phyloP scores from a whole-genome alignment of 1,140 invertebrate species.

The Apis laboriosa region DNA sequence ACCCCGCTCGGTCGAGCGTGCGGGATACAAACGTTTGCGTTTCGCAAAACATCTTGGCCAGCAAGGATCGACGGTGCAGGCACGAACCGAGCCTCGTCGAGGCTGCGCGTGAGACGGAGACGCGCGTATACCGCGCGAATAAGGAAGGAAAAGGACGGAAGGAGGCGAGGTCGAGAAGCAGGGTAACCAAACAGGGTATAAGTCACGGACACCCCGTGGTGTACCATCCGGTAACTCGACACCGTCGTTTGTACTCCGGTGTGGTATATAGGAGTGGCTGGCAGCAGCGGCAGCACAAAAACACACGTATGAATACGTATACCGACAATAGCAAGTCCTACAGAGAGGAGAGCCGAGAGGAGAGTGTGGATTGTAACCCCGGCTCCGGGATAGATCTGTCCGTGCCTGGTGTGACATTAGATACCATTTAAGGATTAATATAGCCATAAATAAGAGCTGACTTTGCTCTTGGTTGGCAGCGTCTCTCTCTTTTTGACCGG shows the following conservation, averaged over 20 bases:
- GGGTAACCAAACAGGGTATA: constrained; percentile 74
- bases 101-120: constrained; percentile 33
- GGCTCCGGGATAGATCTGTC: constrained; percentile 75
- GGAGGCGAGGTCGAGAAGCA: constrained; percentile 58
- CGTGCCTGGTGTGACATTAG: constrained; percentile 78
- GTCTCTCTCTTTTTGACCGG: constrained; percentile 39
- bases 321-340: constrained; percentile 77
- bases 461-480: constrained; percentile 50
- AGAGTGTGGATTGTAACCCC: constrained; percentile 10
- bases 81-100: constrained; percentile 3
- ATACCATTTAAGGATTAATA: constrained; percentile 82
- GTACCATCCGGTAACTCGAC: constrained; percentile 82
- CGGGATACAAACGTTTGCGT: constrained; percentile 77
- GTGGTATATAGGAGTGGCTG: constrained; percentile 74
- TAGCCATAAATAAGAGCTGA: constrained; percentile 80
- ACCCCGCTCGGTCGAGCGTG: constrained; percentile 56
- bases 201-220: constrained; percentile 79
- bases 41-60: constrained; percentile 77
- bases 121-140: background rate
- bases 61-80: constrained; percentile 55
- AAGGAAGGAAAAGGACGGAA: constrained; percentile 23
- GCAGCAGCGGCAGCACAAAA: constrained; percentile 75
- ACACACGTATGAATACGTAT: constrained; percentile 78
- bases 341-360: constrained; percentile 62
- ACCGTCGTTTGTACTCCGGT: constrained; percentile 79